Evolutionary conservation across 1,140 invertebrate genomes (phyloP), one percentile per base, ranked within the genome.

Genomic region (Piezodorus guildinii): DNA sequence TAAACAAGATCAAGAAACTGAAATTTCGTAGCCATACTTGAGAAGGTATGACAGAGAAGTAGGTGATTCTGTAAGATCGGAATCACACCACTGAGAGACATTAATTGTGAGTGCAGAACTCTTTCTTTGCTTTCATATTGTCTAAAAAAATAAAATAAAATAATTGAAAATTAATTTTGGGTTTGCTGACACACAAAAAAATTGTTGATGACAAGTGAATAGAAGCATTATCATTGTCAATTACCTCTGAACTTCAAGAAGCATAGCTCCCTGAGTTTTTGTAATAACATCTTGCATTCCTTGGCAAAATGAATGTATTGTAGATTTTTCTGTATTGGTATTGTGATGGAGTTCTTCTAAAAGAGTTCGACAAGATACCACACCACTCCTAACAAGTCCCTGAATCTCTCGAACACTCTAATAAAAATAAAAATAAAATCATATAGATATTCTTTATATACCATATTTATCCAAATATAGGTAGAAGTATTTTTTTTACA

Each of bases 1-100:
- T 84, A 83, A 15, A 80, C 83, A 56, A 86, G 72, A 67, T 86
- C 84, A 10, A 87, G 75, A 73, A 86, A 86, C 70, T 87, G 83
- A 71, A 84, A 85, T 69, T 85, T 86, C 62, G 81, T 85, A 3
- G 84, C 83, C 3, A 82, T 78, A 62, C 79, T 80, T 2, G 81
- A 82, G 70, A 87, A 85, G 2, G 80, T 80, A 27, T 83, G 82
- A 72, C 84, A 85, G 54, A 87, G 73, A 67, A 84, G 77, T 19
- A 86, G 72, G 68, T 85, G 85, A 56, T 82, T 76, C 69, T 86
- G 83, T 12, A 86, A 74, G 23, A 85, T 80, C 0, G 83, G 83
- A 66, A 85, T 73, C 1, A 84, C 79, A 45, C 78, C 78, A 16
- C 82, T 79, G 62, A 83, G 70, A 2, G 79, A 77, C 0, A 78